A percentile compares a stretch with the other conserved stretches of the same genome.
Conservation (phyloP, 2,888 invertebrate genomes). For the Caenorhabditis macrosperma region DNA sequence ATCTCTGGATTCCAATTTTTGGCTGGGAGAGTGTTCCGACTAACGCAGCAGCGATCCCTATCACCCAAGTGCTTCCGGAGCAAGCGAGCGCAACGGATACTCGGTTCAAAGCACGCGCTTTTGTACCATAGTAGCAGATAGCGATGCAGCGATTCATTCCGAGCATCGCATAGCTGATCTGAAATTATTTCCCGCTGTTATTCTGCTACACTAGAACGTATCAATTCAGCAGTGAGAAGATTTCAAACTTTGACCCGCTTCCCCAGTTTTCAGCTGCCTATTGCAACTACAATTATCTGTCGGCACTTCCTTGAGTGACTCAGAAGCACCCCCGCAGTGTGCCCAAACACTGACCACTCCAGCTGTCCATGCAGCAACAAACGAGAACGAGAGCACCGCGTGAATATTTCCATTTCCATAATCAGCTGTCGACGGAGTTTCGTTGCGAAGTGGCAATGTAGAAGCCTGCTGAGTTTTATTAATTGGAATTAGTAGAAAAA, state of each 20-base stretch:
- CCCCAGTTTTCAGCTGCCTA: constrained; percentile 6
- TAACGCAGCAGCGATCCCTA: constrained; percentile 70
- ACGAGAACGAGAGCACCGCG: constrained; percentile 68
- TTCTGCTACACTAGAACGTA: no score
- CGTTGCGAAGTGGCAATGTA: constrained; percentile 22
- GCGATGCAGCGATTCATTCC: constrained; percentile 77
- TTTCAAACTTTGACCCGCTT: not conserved
- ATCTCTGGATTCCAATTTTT: constrained; percentile 68
- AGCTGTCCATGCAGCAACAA: constrained; percentile 77
- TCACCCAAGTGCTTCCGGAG: constrained; percentile 75
- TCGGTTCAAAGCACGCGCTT: constrained; percentile 73
- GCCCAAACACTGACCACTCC: constrained; percentile 69
- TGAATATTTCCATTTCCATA: constrained; percentile 41
- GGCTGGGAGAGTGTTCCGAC: constrained; percentile 73
- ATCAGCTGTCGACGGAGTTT: constrained; percentile 7
- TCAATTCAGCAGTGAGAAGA: no score
- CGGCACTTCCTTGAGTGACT: constrained; percentile 1
- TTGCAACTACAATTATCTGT: no score
- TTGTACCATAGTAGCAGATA: constrained; percentile 78
- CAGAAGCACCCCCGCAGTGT: not conserved
- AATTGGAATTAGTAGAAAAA: no score
- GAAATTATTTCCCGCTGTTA: constrained; percentile 20
- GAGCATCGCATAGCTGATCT: constrained; percentile 69
- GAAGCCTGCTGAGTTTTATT: constrained; percentile 1
- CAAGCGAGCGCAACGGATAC: constrained; percentile 75